Conservation (phyloP, 2,797 vertebrate species). For the Fistularia tabacaria region DNA sequence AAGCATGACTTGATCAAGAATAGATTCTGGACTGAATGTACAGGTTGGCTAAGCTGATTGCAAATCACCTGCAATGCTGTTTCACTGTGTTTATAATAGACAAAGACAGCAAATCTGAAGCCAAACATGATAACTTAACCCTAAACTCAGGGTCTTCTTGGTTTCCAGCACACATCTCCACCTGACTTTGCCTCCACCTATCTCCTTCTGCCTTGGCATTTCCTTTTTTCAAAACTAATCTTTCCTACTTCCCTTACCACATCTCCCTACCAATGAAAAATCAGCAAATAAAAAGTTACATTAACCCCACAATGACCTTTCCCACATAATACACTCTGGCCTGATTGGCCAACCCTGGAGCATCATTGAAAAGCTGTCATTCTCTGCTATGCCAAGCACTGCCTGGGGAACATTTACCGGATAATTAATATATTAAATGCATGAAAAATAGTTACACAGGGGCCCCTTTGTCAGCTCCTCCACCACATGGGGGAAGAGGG, state of each 20-base stretch:
- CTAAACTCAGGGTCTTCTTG: constrained; percentile 71
- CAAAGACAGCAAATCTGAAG: constrained; percentile 43
- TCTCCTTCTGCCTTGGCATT: constrained; percentile 32
- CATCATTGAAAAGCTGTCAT: constrained; percentile 94
- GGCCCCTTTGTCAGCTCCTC: constrained; percentile 81
- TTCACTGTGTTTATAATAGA: constrained; percentile 42
- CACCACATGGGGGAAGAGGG: constrained; percentile 78
- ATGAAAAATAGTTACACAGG: constrained; percentile 99
- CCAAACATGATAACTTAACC: constrained; percentile 65
- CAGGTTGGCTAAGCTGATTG: constrained; percentile 49
- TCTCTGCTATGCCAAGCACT: constrained; percentile 92
- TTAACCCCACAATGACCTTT: constrained; percentile 98
- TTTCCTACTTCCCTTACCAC: constrained; percentile 68
- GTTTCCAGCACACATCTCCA: constrained; percentile 39
- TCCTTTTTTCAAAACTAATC: constrained; percentile 61
- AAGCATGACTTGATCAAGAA: constrained; percentile 68
- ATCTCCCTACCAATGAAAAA: constrained; percentile 90
- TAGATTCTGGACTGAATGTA: constrained; percentile 64
- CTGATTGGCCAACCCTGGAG: constrained; percentile 90
- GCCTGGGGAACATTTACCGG: constrained; percentile 98
- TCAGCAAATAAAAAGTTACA: constrained; percentile 99
- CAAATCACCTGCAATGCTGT: constrained; percentile 53
- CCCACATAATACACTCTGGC: constrained; percentile 95
- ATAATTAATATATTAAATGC: constrained; percentile 99
- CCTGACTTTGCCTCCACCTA: constrained; percentile 26